Conservation (phyloP, 64 coral and sea anemone genomes). For the Exaiptasia diaphana region DNA sequence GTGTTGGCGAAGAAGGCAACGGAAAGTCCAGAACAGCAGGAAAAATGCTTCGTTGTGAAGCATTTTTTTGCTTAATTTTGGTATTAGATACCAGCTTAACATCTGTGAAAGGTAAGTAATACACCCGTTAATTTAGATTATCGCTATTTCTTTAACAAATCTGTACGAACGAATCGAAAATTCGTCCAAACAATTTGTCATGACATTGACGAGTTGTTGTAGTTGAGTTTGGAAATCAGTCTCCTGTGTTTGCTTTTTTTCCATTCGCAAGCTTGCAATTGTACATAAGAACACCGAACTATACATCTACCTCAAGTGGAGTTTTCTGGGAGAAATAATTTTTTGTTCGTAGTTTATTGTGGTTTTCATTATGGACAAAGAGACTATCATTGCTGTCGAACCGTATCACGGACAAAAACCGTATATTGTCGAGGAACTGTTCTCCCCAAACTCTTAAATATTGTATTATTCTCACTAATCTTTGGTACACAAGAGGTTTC, state of each 20-base stretch:
- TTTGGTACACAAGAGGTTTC: too few species aligned
- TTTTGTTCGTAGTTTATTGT: conserved; percentile 11
- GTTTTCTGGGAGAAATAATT: not conserved
- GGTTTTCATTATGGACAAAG: not conserved
- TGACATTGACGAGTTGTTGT: not conserved
- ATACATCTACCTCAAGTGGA: not conserved
- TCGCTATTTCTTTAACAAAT: not conserved
- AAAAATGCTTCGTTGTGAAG: conserved; percentile 1
- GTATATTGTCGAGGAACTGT: too few species aligned
- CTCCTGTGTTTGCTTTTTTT: too few species aligned
- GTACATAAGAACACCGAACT: too few species aligned
- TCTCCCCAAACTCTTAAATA: too few species aligned
- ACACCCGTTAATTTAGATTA: not conserved
- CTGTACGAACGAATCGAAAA: conserved; percentile 5
- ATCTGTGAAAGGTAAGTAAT: not conserved
- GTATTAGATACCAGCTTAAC: not conserved
- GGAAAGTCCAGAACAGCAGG: not conserved
- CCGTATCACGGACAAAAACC: too few species aligned
- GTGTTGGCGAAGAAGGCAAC: not conserved
- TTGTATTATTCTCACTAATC: too few species aligned
- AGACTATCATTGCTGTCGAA: not conserved
- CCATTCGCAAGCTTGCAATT: too few species aligned
- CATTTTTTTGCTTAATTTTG: not conserved
- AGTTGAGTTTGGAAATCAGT: not conserved
- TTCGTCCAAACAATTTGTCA: not conserved